Percentiles rank a stretch among this genome's conserved stretches.
These are phyloP conservation scores for Eristalinus aeneus DNA, from an alignment of 2,888 invertebrate species.

Conservation along the genomic window DNA sequence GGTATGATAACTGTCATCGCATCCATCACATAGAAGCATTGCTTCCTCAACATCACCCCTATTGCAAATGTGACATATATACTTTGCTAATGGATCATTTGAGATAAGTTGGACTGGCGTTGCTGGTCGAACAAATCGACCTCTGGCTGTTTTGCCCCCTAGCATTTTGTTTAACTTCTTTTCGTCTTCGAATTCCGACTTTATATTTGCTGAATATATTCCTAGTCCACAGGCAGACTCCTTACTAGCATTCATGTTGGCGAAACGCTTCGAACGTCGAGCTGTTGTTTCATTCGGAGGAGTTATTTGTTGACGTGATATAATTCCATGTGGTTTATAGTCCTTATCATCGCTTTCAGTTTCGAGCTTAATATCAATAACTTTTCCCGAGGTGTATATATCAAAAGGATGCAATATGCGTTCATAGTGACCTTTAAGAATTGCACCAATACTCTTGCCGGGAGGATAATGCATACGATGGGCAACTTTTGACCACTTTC, in stretches of 20 bases:
- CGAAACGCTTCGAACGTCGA: constrained; percentile 83
- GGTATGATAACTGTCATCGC: constrained; percentile 98
- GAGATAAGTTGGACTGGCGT: constrained; percentile 73
- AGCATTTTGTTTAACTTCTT: constrained; percentile 18
- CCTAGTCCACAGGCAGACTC: constrained; percentile 78
- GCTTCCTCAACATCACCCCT: constrained; percentile 96
- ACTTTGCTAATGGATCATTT: constrained; percentile 89
- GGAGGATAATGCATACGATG: constrained; percentile 92
- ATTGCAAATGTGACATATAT: constrained; percentile 95
- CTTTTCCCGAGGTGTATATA: constrained; percentile 92
- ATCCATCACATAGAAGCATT: constrained; percentile 97
- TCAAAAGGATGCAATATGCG: constrained; percentile 96
- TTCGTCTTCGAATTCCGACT: constrained; percentile 29
- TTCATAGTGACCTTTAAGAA: constrained; percentile 96
- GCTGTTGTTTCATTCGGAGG: constrained; percentile 85
- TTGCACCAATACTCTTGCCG: constrained; percentile 92
- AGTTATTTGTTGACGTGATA: constrained; percentile 86
- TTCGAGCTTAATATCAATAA: constrained; percentile 80
- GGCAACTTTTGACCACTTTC: constrained; percentile 96
- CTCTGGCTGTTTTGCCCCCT: constrained; percentile 2
- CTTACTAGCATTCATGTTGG: constrained; percentile 80
- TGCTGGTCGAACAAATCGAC: constrained; percentile 38
- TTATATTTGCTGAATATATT: constrained; percentile 74
- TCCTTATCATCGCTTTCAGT: constrained; percentile 83
- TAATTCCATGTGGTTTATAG: constrained; percentile 88